Evolutionary conservation across 2,113 vertebrate species (phyloP).

Genomic region (Lepus americanus): DNA sequence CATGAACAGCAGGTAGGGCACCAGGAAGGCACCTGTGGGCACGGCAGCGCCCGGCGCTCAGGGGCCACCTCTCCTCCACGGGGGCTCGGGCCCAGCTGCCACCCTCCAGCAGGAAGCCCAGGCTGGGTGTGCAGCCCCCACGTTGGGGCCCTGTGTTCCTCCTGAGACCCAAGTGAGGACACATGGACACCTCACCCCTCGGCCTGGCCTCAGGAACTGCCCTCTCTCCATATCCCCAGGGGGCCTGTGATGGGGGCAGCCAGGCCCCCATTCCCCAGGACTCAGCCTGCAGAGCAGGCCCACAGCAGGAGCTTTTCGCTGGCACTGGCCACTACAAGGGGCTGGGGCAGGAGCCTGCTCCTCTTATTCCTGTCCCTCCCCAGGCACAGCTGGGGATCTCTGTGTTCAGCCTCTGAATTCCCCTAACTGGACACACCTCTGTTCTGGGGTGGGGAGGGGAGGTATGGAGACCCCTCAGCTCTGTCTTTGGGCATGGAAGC

Average conservation of each 20-base stretch:
- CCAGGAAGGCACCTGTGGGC: slow-evolving; percentile 92
- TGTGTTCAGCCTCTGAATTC: accelerated
- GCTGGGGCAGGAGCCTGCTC: accelerated
- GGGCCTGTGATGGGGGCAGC: too few species aligned
- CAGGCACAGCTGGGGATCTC: accelerated
- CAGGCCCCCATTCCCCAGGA: too few species aligned
- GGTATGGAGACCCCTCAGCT: background rate
- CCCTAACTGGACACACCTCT: too few species aligned
- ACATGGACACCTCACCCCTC: accelerated
- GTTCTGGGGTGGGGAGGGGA: background rate
- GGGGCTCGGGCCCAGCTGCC: accelerated
- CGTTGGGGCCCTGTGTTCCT: background rate
- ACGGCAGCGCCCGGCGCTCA: accelerated
- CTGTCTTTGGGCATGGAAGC: background rate
- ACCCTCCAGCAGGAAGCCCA: background rate
- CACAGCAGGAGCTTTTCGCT: accelerated
- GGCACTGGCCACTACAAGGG: too few species aligned
- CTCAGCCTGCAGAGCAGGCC: accelerated
- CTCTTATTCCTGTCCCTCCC: background rate
- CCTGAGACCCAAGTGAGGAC: too few species aligned
- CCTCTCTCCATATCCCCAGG: background rate
- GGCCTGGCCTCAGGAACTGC: accelerated
- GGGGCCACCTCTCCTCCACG: accelerated
- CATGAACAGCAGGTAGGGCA: slow-evolving; percentile 95
- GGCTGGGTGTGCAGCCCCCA: background rate